phyloP scores from a whole-genome alignment of 2,797 vertebrate species.

The Hoplostethus mediterraneus region DNA sequence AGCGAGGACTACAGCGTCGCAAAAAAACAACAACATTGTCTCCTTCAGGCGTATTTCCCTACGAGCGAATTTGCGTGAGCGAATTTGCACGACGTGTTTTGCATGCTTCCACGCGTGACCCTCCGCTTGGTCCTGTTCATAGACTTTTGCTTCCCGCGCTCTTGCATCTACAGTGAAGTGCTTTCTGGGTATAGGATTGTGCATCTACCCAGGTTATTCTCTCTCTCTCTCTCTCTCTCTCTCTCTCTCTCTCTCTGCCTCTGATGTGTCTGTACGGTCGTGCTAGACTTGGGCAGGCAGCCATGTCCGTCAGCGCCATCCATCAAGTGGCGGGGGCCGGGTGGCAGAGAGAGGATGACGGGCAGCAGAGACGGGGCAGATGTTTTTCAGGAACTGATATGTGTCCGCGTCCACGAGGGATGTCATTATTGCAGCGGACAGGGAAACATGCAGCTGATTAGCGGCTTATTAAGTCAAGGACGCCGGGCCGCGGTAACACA shows the following conservation, averaged over 20 bases:
- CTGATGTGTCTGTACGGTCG: constrained; percentile 52
- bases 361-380: constrained; percentile 78
- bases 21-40: no score
- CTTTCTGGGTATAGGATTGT: constrained; percentile 28
- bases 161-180: constrained; percentile 14
- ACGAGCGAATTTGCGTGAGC: constrained; percentile 50
- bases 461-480: constrained; percentile 81
- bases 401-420: constrained; percentile 70
- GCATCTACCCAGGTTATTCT: constrained; percentile 34
- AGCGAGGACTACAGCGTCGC: neutral
- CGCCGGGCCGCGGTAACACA: constrained; percentile 57
- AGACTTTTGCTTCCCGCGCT: constrained; percentile 12
- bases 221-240: constrained; percentile 13
- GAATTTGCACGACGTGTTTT: constrained; percentile 69
- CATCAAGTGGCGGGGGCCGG: constrained; percentile 60
- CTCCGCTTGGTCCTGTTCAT: constrained; percentile 32
- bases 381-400: constrained; percentile 74
- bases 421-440: constrained; percentile 72
- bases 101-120: constrained; percentile 56
- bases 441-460: constrained; percentile 79
- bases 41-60: constrained; percentile 38
- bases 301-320: constrained; percentile 75
- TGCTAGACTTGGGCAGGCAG: constrained; percentile 60
- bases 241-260: constrained; percentile 20
- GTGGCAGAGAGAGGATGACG: constrained; percentile 65